Evolutionary conservation across 1,140 invertebrate species (phyloP), one percentile per base, ranked within the genome.

Genomic region (Popillia japonica): DNA sequence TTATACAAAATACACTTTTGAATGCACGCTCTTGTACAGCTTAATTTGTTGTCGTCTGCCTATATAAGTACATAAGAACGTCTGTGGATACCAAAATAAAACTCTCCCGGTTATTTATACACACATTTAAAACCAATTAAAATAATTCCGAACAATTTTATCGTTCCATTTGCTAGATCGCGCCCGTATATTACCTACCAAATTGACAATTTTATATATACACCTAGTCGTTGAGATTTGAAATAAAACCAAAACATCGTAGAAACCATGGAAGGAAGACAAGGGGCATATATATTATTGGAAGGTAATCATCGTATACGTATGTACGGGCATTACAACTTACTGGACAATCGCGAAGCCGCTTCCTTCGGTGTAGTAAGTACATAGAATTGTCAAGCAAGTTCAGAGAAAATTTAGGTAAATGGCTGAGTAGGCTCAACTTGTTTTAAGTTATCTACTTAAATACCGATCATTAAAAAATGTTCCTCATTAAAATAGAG

Each of bases 301-400:
- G n/a, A 68, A 68, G 11, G 61, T 22, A 68, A 68, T 27, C 61
- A 68, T 34, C 27, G 61, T 34, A 34, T n/a, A 34, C 27, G 4
- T 34, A 2, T 22, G 61, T 68, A 68, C 17, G 61, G 61, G 22
- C 61, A 68, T 77, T 77, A 79, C 79, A 79, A 79, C 72, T 79
- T 78, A 73, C 68, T 72, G 40, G 76, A 79, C 79, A 79, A 79
- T 61, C 59, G 55, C 76, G 76, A 68, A 75, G 64, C 76, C 76
- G 79, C 76, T 79, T 79, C 75, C 75, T 79, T 79, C 68, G 74
- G 42, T 75, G 27, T 55, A 77, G 17, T 55, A n/a, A n/a, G n/a
- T n/a, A n/a, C n/a, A n/a, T n/a, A 72, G 27, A 68, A 34, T 34
- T 34, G 27, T 34, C 27, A 34, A 34, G 27, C 4, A 4, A 34